phyloP scores from a whole-genome alignment of 2,113 vertebrate genomes.

The Syngnathoides biaculeatus region DNA sequence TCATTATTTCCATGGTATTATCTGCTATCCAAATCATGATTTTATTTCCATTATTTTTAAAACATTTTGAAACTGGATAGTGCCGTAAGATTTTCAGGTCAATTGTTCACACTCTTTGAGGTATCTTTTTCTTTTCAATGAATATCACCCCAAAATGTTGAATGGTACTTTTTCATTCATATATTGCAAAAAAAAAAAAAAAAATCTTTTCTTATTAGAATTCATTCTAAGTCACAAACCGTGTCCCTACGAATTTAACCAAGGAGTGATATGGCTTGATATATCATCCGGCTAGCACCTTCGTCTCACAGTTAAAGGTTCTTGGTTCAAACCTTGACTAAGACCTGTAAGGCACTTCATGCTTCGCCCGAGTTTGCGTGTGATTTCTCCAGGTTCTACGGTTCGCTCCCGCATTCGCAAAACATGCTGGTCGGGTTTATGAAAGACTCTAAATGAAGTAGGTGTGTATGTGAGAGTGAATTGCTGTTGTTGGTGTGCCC shows the following conservation, averaged over 20 bases:
- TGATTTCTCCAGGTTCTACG: background rate
- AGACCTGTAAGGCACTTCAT: no score
- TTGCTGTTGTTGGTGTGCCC: background rate
- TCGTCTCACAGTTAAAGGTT: background rate
- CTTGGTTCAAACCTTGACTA: no score
- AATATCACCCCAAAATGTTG: background rate
- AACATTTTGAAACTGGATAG: no score
- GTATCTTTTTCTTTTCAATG: background rate
- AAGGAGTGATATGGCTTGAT: background rate
- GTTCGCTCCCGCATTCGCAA: background rate
- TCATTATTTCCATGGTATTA: background rate
- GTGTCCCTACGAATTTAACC: no score
- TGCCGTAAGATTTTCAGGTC: background rate
- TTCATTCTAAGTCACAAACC: no score
- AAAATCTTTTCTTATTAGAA: background rate
- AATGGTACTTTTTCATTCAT: background rate
- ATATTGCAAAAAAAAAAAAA: background rate
- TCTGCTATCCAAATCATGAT: background rate
- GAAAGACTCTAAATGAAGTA: no score
- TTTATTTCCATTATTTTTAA: background rate
- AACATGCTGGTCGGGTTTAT: background rate
- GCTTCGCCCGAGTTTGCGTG: no score
- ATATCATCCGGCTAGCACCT: background rate
- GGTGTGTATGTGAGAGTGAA: background rate
- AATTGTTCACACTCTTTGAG: background rate